Percentiles rank a stretch among this genome's conserved stretches.
Evolutionary conservation across 2,113 vertebrate species (phyloP).

Genomic region (Mungos mungo): DNA sequence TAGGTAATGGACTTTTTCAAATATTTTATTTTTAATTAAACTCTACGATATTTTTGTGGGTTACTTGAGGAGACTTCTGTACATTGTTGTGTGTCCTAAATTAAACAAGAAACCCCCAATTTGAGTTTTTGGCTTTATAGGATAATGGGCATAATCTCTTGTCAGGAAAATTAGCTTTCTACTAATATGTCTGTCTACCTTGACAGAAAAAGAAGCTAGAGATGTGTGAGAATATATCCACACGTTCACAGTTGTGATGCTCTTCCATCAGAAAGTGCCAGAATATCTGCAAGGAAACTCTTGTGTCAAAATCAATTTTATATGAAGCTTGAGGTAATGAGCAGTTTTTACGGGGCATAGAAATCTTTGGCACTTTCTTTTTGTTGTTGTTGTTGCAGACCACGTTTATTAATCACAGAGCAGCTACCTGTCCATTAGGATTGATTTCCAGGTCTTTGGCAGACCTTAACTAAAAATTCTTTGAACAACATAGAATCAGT

Average conservation of each 20-base stretch:
- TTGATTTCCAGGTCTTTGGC: conserved; percentile 19
- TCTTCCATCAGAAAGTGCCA: conserved; percentile 19
- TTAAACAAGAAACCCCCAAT: conserved; percentile 37
- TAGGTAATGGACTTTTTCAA: conserved; percentile 43
- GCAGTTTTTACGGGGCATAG: conserved; percentile 30
- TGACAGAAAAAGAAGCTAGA: conserved; percentile 33
- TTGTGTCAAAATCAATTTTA: conserved; percentile 66
- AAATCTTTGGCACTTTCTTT: conserved; percentile 45
- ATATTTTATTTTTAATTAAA: conserved; percentile 46
- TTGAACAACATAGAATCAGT: conserved; percentile 10
- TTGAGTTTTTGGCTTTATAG: conserved; percentile 53
- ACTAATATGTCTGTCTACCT: conserved; percentile 26
- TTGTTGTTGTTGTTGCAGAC: conserved; percentile 18
- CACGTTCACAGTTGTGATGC: conserved; percentile 5
- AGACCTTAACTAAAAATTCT: neutral
- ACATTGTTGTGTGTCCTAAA: conserved; percentile 29
- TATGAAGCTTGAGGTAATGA: conserved; percentile 55
- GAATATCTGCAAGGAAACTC: conserved; percentile 4
- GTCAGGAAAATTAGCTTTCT: conserved; percentile 56
- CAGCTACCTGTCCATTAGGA: neutral
- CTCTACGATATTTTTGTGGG: conserved; percentile 59
- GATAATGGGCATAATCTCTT: conserved; percentile 33
- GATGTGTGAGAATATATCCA: conserved; percentile 3
- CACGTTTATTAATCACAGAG: conserved; percentile 52
- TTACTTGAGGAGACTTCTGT: conserved; percentile 61